Evolutionary conservation across 1,140 invertebrate species (phyloP), one percentile per base, ranked within the genome.

Genomic region (Hetaerina americana): DNA sequence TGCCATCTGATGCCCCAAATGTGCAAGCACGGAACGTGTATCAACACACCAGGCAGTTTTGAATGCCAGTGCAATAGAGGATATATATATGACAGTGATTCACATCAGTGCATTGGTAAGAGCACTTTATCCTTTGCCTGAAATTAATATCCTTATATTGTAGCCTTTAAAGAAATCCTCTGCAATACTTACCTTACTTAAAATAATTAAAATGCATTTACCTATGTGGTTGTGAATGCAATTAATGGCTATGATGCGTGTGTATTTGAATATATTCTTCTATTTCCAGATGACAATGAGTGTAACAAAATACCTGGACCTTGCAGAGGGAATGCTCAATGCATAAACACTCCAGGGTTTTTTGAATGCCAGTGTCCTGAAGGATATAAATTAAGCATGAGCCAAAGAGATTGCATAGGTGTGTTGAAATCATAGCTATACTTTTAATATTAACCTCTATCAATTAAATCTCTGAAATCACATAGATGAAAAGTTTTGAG

Each of bases 11-110:
- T 93, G 88, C 90, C 91, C 18, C 87, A 88, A 26, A 88, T 93
- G 83, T 96, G 94, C 81, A 89, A 88, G 69, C 91, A 95, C 75
- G 93, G 92, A 5, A 80, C 82, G 18, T 95, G 93, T 76, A 86
- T 94, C 76, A 92, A 93, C 78, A 92, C 88, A 0, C 88, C 89
- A 6, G 89, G 90, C 0, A 90, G 89, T 78, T 92, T 90, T 74
- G 86, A 87, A 71, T 90, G 89, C 76, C 84, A 87, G 40, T 90
- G 89, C 72, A 84, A 88, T 71, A 78, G 78, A 68, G 92, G 91
- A 0, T 93, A 88, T 77, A 80, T 87, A 29, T 92, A 92, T 77
- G 91, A 93, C 78, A 85, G 87, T 72, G 87, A 88, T 68, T 89
- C 89, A 0, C 90, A 93, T 81, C 84, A 91, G 74, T 94, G 92